A percentile compares a stretch with the other conserved stretches of the same genome.
These are phyloP conservation scores for Sparus aurata DNA, from an alignment of 2,797 vertebrate species.

Conservation along the genomic window DNA sequence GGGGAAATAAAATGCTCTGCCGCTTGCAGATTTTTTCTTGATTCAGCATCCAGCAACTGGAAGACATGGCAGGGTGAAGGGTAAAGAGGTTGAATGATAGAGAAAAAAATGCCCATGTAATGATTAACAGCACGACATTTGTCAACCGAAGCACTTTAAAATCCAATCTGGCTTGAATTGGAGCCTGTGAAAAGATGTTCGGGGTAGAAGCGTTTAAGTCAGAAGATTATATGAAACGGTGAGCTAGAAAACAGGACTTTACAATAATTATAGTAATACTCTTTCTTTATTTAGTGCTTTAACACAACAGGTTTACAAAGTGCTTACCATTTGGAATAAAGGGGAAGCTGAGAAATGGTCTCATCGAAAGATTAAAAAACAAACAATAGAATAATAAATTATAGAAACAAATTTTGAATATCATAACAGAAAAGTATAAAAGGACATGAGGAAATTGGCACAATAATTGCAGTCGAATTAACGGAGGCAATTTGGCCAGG, in stretches of 20 bases:
- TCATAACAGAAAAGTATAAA: neutral
- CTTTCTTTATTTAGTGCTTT: neutral
- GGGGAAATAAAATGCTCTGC: slow-evolving; percentile 42
- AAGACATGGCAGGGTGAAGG: slow-evolving; percentile 42
- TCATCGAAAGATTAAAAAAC: neutral
- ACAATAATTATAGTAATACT: neutral
- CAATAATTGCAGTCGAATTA: no score
- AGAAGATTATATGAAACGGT: no score
- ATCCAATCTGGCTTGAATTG: slow-evolving; percentile 16
- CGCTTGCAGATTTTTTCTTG: slow-evolving; percentile 56
- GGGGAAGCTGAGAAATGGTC: neutral
- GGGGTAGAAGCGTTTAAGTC: neutral
- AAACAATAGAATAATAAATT: neutral
- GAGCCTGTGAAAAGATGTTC: slow-evolving; percentile 16
- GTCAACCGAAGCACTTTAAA: slow-evolving; percentile 40
- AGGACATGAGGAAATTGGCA: no score
- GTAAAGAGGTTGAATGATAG: slow-evolving; percentile 32
- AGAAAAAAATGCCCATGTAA: slow-evolving; percentile 11
- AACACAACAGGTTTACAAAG: neutral
- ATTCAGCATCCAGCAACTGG: slow-evolving; percentile 54
- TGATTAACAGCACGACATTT: slow-evolving; percentile 39
- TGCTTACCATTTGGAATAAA: neutral
- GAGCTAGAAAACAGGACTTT: neutral
- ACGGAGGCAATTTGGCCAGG: no score
- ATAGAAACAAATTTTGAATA: neutral